A percentile compares a stretch with the other conserved stretches of the same genome.
Conservation (phyloP, 2,113 vertebrate genomes). For the Neolamprologus caudopunctatus region DNA sequence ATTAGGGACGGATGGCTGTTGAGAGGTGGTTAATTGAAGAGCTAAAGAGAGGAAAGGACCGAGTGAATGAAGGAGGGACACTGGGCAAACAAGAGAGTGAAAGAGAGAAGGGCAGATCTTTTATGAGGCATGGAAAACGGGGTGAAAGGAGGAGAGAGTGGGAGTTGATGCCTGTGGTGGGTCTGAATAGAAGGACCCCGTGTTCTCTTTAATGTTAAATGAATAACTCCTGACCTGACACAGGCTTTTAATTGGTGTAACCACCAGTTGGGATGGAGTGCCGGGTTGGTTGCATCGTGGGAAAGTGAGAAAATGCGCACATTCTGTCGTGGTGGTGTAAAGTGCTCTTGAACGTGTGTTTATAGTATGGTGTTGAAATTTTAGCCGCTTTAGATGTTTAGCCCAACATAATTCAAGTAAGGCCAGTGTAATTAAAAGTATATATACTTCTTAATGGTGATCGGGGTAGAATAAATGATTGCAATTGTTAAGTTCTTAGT, state of each 20-base stretch:
- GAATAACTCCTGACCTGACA: conserved; percentile 66
- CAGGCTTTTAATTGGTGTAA: conserved; percentile 62
- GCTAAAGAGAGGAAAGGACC: not conserved
- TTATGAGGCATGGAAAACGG: conserved; percentile 41
- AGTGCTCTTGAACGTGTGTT: not conserved
- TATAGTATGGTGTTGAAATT: not conserved
- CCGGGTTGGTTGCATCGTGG: not conserved
- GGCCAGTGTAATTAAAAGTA: not conserved
- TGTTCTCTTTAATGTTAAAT: conserved; percentile 55
- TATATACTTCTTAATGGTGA: not conserved
- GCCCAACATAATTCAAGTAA: not conserved
- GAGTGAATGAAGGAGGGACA: conserved; percentile 12
- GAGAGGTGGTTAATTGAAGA: not conserved
- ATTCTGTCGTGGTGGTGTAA: not conserved
- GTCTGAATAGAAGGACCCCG: conserved; percentile 47
- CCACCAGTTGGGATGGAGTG: conserved; percentile 19
- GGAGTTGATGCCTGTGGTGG: conserved; percentile 36
- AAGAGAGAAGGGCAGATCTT: conserved; percentile 34
- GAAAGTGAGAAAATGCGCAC: not conserved
- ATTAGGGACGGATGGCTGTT: not conserved
- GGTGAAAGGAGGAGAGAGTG: conserved; percentile 27
- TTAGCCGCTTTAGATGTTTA: not conserved
- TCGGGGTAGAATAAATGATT: not conserved
- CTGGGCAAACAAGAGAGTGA: conserved; percentile 28
- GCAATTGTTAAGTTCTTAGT: not conserved